These are phyloP conservation scores for Cnemophilus loriae DNA, from an alignment of 2,113 vertebrate species.

Conservation along the genomic window DNA sequence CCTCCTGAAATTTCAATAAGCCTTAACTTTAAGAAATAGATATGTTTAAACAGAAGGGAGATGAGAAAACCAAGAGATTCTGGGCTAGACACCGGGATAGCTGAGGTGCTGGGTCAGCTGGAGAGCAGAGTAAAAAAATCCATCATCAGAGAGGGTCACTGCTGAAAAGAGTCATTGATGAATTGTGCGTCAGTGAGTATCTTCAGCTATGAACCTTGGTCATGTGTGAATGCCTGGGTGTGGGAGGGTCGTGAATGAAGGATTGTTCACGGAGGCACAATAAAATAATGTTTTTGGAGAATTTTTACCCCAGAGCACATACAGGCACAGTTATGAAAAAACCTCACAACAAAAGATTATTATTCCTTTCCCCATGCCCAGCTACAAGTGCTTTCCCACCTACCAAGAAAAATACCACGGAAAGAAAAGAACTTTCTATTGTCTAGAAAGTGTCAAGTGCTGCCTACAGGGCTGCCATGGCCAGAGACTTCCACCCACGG, in stretches of 20 bases:
- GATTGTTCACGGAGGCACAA: not conserved
- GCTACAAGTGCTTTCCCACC: not conserved
- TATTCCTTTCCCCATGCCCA: not conserved
- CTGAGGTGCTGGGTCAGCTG: not conserved
- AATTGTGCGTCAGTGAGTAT: not conserved
- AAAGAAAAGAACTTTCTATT: not conserved
- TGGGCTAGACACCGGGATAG: not conserved
- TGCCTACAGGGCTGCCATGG: not conserved
- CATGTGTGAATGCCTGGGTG: not conserved
- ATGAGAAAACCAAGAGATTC: not conserved
- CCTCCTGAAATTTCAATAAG: slow-evolving; percentile 31
- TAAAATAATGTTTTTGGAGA: slow-evolving; percentile 4
- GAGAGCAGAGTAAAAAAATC: not conserved
- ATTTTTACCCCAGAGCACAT: not conserved
- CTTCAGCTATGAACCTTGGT: not conserved
- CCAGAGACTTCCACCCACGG: not conserved
- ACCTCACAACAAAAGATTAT: not conserved
- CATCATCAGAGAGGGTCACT: not conserved
- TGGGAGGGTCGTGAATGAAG: not conserved
- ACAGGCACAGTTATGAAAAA: not conserved
- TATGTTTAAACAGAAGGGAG: slow-evolving; percentile 18
- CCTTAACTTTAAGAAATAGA: not conserved
- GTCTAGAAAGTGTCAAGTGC: not conserved
- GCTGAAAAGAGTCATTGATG: not conserved
- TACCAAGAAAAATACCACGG: not conserved